Evolutionary conservation across 2,113 vertebrate species (phyloP).

Genomic region (Tichodroma muraria): DNA sequence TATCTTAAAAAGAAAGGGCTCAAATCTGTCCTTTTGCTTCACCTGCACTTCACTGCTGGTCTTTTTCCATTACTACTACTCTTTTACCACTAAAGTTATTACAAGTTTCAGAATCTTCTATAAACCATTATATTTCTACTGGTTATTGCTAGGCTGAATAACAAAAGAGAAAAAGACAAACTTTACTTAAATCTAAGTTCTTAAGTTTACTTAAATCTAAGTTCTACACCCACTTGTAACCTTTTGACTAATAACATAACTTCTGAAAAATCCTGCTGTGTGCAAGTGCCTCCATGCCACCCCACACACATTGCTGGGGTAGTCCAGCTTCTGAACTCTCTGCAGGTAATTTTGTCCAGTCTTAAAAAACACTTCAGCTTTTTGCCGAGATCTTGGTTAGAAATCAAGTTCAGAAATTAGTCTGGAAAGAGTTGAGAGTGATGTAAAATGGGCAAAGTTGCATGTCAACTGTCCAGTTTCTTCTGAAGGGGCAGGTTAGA

Average conservation of each 20-base stretch:
- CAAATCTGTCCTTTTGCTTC: not conserved
- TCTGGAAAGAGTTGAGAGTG: not conserved
- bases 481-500: not conserved
- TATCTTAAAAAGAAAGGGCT: not conserved
- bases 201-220: not conserved
- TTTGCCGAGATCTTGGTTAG: not conserved
- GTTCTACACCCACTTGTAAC: not conserved
- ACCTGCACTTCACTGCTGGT: not conserved
- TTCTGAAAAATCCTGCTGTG: constrained; percentile 7
- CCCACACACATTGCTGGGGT: not conserved
- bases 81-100: not conserved
- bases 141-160: not conserved
- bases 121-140: not conserved
- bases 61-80: not conserved
- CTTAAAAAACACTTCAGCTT: not conserved
- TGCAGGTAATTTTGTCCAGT: not conserved
- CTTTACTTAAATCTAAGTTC: not conserved
- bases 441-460: not conserved
- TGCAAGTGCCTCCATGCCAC: not conserved
- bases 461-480: not conserved
- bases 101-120: not conserved
- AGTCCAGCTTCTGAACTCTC: not conserved
- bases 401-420: not conserved
- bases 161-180: not conserved
- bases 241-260: constrained; percentile 18